Evolutionary conservation across 2,888 invertebrate species (phyloP).

Genomic region (Drosophila borborema): DNA sequence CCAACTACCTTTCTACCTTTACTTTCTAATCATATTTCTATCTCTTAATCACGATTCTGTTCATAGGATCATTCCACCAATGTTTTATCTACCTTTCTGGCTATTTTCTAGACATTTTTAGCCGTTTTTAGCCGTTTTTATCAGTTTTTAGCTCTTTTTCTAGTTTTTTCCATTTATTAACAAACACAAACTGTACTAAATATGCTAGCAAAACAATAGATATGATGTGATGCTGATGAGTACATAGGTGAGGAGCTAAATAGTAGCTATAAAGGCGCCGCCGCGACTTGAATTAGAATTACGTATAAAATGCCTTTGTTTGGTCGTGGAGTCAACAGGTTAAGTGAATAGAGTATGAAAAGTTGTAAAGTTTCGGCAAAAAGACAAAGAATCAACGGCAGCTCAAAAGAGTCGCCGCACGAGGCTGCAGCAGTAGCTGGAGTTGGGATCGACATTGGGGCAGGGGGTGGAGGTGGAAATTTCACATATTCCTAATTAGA

Average conservation of each 20-base stretch:
- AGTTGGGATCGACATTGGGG: not conserved
- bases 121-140: no score
- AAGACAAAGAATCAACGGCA: slow-evolving; percentile 32
- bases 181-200: not conserved
- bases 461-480: not conserved
- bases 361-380: slow-evolving; percentile 47
- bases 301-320: slow-evolving; percentile 13
- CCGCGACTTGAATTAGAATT: slow-evolving; percentile 17
- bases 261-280: slow-evolving; percentile 25
- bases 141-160: no score
- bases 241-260: slow-evolving; percentile 4
- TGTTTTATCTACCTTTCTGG: no score
- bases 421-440: not conserved
- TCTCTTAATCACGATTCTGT: no score
- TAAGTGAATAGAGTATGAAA: slow-evolving; percentile 46
- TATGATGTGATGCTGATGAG: slow-evolving; percentile 7
- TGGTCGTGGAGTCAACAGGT: slow-evolving; percentile 45
- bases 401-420: slow-evolving; percentile 23
- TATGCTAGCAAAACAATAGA: not conserved
- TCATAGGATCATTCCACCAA: no score
- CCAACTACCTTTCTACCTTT: no score
- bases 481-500: slow-evolving; percentile 61
- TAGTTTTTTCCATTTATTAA: not conserved
- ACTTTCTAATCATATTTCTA: no score
- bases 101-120: no score